These are phyloP conservation scores for Trypoxylon attenuatum DNA, from an alignment of 2,888 invertebrate genomes.

Conservation along the genomic window DNA sequence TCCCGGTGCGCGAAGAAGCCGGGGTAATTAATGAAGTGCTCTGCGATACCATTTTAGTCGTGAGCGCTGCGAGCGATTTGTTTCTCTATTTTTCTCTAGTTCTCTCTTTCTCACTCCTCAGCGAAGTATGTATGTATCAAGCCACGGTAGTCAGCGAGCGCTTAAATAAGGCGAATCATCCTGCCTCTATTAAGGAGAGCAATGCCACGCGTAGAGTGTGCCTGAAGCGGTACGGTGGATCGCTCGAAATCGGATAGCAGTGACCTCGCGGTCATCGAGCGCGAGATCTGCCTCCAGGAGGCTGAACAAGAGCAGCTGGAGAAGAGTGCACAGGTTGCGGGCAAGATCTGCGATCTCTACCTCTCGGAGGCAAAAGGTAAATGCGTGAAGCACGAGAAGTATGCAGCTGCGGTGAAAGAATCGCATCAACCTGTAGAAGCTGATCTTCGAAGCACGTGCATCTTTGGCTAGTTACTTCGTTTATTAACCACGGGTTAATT, in stretches of 20 bases:
- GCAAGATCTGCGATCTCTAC: constrained; percentile 39
- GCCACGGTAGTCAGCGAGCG: background rate
- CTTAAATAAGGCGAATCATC: constrained; percentile 21
- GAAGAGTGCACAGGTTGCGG: constrained; percentile 26
- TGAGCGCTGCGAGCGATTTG: constrained; percentile 33
- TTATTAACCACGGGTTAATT: constrained; percentile 71
- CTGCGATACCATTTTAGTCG: constrained; percentile 44
- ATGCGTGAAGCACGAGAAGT: constrained; percentile 39
- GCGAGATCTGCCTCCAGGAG: background rate
- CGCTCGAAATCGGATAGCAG: too few relatives aligned
- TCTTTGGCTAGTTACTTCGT: constrained; percentile 62
- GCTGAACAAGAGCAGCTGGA: constrained; percentile 21
- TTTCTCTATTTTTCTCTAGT: too few relatives aligned
- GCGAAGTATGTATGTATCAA: constrained; percentile 4
- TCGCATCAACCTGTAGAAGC: too few relatives aligned
- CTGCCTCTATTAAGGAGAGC: background rate
- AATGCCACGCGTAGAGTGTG: too few relatives aligned
- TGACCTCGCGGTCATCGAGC: too few relatives aligned
- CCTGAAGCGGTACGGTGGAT: too few relatives aligned
- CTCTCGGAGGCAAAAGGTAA: constrained; percentile 41
- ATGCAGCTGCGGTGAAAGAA: too few relatives aligned
- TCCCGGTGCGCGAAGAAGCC: constrained; percentile 36
- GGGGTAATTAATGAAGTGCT: constrained; percentile 40
- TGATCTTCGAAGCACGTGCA: constrained; percentile 56
- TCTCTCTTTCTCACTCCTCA: constrained; percentile 14